These are phyloP conservation scores for Alcis repandata DNA, from an alignment of 2,888 invertebrate species.

Conservation along the genomic window DNA sequence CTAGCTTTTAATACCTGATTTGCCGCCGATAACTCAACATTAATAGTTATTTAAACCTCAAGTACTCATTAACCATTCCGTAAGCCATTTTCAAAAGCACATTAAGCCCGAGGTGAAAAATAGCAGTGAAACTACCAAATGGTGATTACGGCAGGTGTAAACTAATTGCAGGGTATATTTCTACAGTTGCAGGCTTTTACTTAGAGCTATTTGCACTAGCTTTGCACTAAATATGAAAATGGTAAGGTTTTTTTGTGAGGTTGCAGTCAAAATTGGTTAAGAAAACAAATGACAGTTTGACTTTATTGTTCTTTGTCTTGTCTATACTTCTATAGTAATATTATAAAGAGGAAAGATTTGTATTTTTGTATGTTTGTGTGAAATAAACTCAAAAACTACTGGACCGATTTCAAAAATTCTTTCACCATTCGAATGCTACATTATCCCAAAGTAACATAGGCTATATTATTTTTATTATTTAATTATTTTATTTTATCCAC, in stretches of 20 bases:
- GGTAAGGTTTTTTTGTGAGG: no score
- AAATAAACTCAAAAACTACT: no score
- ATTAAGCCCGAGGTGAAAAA: conserved; percentile 43
- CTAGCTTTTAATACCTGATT: conserved; percentile 23
- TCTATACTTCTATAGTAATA: no score
- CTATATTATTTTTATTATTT: no score
- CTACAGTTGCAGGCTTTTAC: not conserved
- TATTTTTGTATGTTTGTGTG: no score
- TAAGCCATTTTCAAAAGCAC: conserved; percentile 33
- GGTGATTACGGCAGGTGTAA: conserved; percentile 26
- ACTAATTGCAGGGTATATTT: conserved; percentile 21
- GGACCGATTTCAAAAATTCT: no score
- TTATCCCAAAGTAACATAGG: no score
- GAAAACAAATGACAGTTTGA: not conserved
- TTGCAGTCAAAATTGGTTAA: not conserved
- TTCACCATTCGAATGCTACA: no score
- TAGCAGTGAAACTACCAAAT: conserved; percentile 26
- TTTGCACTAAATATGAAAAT: not conserved
- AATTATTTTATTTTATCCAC: no score
- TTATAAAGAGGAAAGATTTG: no score
- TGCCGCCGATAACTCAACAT: conserved; percentile 12
- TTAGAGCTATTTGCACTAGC: conserved; percentile 6
- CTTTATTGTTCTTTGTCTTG: not conserved
- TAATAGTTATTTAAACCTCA: conserved; percentile 16
- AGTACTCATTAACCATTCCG: conserved; percentile 25